Evolutionary conservation across 1,140 invertebrate species (phyloP), one percentile per base, ranked within the genome.

Genomic region (Leptinotarsa lineolata): DNA sequence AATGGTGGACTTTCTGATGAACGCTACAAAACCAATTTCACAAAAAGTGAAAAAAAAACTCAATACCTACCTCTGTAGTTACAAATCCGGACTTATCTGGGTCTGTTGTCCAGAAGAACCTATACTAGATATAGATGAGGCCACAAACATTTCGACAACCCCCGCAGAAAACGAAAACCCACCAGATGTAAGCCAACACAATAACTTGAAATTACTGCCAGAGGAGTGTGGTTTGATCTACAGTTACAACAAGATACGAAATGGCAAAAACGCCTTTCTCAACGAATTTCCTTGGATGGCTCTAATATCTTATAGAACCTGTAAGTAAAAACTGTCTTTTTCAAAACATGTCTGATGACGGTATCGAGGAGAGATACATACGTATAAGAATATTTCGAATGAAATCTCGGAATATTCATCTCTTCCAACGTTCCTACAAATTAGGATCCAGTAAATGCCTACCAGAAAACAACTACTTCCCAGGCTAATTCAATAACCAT

Each of bases 41-140:
- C 4, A 66, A 12, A 45, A 76, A 1, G 45, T 63, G 16, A 4
- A 80, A 4, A 59, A 78, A 4, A 79, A 78, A 13, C 72, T 89
- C 4, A 74, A 76, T 30, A 61, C 78, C 2, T 85, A 85, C 0
- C 81, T 85, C 4, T 89, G 88, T 65, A 88, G 87, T 45, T 88
- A 81, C 70, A 71, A 70, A 21, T 83, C 86, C 0, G 86, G 86
- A 82, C 85, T 88, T 0, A 30, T 22, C 15, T 65, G n/a, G 15
- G 48, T 54, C 16, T 54, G 48, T 13, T 54, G 48, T 54, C 48
- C 48, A 4, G 16, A n/a, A 54, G 48, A 54, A 16, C 48, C 48
- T 18, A 54, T 54, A 15, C 2, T 54, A 16, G 48, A 18, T 54
- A 8, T 54, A 5, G n/a, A 54, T 54, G 15, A 54, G 6, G 5